phyloP scores from a whole-genome alignment of 2,797 vertebrate genomes.

The Prunella strophiata region DNA sequence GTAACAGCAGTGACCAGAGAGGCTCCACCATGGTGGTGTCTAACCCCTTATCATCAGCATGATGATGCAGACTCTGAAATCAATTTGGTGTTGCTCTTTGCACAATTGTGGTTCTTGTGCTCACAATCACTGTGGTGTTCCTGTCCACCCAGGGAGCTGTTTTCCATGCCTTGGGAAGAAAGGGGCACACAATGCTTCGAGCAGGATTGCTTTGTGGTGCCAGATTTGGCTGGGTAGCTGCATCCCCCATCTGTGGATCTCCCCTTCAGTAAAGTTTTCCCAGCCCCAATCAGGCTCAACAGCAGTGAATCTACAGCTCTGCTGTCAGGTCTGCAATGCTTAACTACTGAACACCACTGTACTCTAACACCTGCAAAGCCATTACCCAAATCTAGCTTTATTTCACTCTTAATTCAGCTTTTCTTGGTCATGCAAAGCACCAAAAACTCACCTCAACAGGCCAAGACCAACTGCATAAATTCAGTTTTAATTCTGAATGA shows the following conservation, averaged over 20 bases:
- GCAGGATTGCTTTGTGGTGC: neutral
- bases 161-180: neutral
- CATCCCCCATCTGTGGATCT: neutral
- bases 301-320: neutral
- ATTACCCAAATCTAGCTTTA: neutral
- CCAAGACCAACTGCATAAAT: neutral
- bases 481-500: neutral
- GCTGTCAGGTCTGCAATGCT: neutral
- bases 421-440: neutral
- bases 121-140: neutral
- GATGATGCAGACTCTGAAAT: neutral
- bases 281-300: neutral
- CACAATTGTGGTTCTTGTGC: accelerated
- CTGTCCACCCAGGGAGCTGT: neutral
- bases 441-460: neutral
- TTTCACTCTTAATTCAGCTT: neutral
- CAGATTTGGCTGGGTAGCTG: neutral
- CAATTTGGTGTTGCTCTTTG: neutral
- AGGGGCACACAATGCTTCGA: neutral
- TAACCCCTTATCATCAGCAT: neutral
- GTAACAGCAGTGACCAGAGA: neutral
- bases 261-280: neutral
- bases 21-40: neutral
- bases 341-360: neutral
- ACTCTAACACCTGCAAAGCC: neutral